Base-by-base conservation (phyloP, 2,797 vertebrate genomes). In the Antennarius maculatus region DNA sequence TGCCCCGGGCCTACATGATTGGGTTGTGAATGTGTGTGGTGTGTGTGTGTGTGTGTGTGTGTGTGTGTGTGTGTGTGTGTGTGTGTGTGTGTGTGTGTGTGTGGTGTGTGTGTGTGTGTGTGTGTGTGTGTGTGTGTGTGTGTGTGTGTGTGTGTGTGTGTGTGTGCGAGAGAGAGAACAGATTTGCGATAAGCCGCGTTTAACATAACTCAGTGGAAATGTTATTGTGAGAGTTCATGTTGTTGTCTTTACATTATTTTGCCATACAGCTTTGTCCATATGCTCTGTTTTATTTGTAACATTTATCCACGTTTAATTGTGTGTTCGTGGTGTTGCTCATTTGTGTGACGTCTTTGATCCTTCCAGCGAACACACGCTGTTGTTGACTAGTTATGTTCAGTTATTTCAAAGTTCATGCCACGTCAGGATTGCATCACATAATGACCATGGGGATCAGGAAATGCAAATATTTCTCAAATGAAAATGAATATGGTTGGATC, bases 371-470 rank as follows among this genome's bases (percentile, higher is more conserved):
- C 2, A 23, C 59, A 43, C 6, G 6, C 51, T 54, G 7, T 46
- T 61, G 51, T 41, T 66, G 11, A 37, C 37, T 39, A 9, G 37
- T 9, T 39, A 39, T 39, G 37, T 57, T 7, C 39, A 59, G 34
- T 71, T 66, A 72, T 41, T 66, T 80, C 69, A 76, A 78, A 87
- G 28, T 72, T 79, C 77, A 76, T 82, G 75, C 57, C 45, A 8
- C 28, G 41, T 46, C 60, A 63, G 47, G n/a, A 60, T 72, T 71
- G 60, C 54, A 43, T 76, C 67, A 43, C 13, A 42, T 14, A 49
- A 51, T 76, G 69, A 79, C 79, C 82, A 79, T 67, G 71, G 61
- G 54, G 64, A 69, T 68, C 53, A 43, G 29, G 63, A 65, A 66
- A 83, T 71, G 23, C 23, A 23, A 23, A 23, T 23, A 23, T 23